Evolutionary conservation across 2,797 vertebrate species (phyloP).

Genomic region (Atherinosoma microstoma): DNA sequence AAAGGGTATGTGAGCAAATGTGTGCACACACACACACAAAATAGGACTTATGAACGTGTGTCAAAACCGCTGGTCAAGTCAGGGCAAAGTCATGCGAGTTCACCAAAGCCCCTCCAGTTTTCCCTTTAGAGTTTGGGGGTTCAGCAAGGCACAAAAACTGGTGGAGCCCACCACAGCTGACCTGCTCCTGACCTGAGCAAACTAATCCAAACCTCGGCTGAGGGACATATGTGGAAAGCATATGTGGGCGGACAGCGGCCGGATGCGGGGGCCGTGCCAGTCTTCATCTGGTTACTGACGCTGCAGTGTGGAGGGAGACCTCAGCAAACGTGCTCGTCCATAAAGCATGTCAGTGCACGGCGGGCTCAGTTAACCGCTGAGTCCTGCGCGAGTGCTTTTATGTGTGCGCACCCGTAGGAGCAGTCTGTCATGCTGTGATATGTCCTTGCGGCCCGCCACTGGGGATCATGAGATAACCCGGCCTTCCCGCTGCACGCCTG

Average conservation of each 20-base stretch:
- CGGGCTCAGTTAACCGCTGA: conserved; percentile 49
- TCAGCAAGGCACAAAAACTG: conserved; percentile 47
- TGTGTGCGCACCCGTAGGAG: conserved; percentile 44
- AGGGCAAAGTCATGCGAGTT: conserved; percentile 47
- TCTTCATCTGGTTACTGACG: conserved; percentile 72
- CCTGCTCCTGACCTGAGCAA: conserved; percentile 64
- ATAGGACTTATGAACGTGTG: conserved; percentile 12
- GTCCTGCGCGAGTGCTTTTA: conserved; percentile 28
- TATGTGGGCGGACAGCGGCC: conserved; percentile 60
- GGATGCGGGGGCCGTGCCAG: conserved; percentile 63
- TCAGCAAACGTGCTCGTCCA: conserved; percentile 71
- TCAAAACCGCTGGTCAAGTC: conserved; percentile 47
- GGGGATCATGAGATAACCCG: conserved; percentile 69
- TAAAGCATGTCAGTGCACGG: conserved; percentile 68
- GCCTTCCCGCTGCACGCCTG: conserved; percentile 58
- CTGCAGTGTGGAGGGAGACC: conserved; percentile 55
- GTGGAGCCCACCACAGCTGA: conserved; percentile 47
- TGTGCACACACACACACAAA: conserved; percentile 1
- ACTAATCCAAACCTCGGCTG: conserved; percentile 55
- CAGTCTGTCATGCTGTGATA: conserved; percentile 62
- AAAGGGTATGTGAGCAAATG: conserved; percentile 28
- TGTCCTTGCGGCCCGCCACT: conserved; percentile 62
- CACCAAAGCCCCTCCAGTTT: conserved; percentile 34
- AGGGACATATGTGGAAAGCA: conserved; percentile 73
- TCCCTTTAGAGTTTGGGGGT: conserved; percentile 47